Evolutionary conservation across 2,113 vertebrate species (phyloP).

Genomic region (Sebastes schlegelii): DNA sequence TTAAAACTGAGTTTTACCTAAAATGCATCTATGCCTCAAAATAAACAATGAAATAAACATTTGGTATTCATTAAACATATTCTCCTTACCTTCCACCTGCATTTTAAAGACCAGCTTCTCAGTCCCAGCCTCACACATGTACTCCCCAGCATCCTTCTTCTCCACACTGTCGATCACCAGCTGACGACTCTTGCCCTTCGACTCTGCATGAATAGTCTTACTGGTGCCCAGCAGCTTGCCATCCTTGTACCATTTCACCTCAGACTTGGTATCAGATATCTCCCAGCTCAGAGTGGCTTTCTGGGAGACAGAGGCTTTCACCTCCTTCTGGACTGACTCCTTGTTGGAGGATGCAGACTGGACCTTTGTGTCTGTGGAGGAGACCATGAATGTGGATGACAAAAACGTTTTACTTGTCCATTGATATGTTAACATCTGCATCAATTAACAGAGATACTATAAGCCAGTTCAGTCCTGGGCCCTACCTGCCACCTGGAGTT

Average conservation of each 20-base stretch:
- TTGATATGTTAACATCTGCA: neutral
- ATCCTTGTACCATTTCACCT: slow-evolving; percentile 89
- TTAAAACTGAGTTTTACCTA: neutral
- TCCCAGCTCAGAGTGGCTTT: slow-evolving; percentile 83
- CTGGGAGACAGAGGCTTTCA: slow-evolving; percentile 76
- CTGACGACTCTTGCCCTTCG: slow-evolving; percentile 72
- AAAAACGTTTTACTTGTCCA: neutral
- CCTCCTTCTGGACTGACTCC: slow-evolving; percentile 83
- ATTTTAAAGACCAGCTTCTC: slow-evolving; percentile 85
- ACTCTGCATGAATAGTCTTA: slow-evolving; percentile 75
- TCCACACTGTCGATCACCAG: slow-evolving; percentile 83
- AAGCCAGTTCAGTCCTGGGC: neutral
- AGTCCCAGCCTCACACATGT: slow-evolving; percentile 82
- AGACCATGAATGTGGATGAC: slow-evolving; percentile 3
- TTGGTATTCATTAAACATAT: slow-evolving; percentile 5
- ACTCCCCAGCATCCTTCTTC: slow-evolving; percentile 86
- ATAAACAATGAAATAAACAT: neutral
- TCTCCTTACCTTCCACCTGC: slow-evolving; percentile 80
- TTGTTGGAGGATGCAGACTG: slow-evolving; percentile 76
- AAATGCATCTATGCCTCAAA: neutral
- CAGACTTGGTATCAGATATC: slow-evolving; percentile 76
- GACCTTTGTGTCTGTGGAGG: slow-evolving; percentile 34
- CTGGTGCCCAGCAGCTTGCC: slow-evolving; percentile 78
- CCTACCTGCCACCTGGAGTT: slow-evolving; percentile 76
- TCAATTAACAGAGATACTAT: neutral